phyloP scores from a whole-genome alignment of 2,888 invertebrate species.

The Plutella xylostella region DNA sequence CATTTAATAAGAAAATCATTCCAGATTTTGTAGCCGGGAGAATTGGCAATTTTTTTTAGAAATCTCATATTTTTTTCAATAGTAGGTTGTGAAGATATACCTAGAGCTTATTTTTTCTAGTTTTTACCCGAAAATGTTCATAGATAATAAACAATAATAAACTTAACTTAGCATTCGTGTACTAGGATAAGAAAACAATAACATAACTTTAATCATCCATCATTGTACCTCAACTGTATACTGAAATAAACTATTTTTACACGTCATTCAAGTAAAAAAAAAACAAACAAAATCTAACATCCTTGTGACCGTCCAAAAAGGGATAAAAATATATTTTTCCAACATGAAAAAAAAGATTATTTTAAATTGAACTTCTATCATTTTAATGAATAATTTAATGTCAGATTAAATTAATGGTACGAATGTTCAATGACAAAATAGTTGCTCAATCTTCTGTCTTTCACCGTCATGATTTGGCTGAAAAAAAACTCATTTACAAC shows the following conservation, averaged over 20 bases:
- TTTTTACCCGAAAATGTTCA: not conserved
- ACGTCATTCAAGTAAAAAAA: constrained; percentile 22
- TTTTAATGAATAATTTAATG: constrained; percentile 51
- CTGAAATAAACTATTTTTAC: constrained; percentile 39
- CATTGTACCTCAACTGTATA: constrained; percentile 37
- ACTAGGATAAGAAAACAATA: too few species aligned
- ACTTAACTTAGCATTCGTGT: too few species aligned
- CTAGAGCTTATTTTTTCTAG: constrained; percentile 3
- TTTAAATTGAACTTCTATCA: constrained; percentile 28
- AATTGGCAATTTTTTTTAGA: constrained; percentile 42
- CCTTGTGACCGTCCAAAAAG: constrained; percentile 32
- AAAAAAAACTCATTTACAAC: too few species aligned
- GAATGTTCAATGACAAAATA: too few species aligned
- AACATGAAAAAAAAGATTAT: too few species aligned
- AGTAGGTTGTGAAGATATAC: constrained; percentile 38
- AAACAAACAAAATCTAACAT: too few species aligned
- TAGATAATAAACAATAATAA: too few species aligned
- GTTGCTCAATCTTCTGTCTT: too few species aligned
- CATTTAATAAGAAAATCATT: constrained; percentile 38
- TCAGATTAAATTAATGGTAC: constrained; percentile 46
- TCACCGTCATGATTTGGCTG: too few species aligned
- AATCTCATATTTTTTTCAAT: constrained; percentile 45
- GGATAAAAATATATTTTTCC: not conserved
- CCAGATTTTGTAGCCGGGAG: constrained; percentile 42
- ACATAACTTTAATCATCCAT: too few species aligned